A percentile compares a stretch with the other conserved stretches of the same genome.
Evolutionary conservation across 2,888 invertebrate genomes (phyloP).

Genomic region (Prenolepis imparis): DNA sequence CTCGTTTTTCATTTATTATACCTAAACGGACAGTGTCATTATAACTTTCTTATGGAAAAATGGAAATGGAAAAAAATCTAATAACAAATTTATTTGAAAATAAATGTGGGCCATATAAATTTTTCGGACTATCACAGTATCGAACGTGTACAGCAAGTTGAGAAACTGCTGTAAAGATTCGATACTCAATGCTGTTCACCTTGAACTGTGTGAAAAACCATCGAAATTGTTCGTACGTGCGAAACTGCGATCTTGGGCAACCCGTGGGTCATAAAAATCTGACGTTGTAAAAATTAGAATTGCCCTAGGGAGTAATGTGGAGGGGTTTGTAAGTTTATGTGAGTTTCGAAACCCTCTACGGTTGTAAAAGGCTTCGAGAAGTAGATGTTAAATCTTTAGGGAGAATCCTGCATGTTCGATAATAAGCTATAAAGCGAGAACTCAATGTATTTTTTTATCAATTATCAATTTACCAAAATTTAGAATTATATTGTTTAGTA

Average conservation of each 20-base stretch:
- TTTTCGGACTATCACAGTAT: constrained; percentile 28
- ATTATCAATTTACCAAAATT: constrained; percentile 1
- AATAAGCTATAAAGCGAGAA: constrained; percentile 50
- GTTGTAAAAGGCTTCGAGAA: constrained; percentile 55
- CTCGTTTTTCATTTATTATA: background rate
- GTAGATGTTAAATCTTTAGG: constrained; percentile 61
- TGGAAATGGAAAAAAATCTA: constrained; percentile 9
- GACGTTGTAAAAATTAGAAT: constrained; percentile 71
- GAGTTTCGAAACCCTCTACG: constrained; percentile 58
- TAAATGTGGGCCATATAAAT: constrained; percentile 37
- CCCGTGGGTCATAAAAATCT: constrained; percentile 68
- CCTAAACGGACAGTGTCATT: background rate
- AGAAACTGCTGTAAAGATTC: constrained; percentile 43
- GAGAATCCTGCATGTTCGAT: constrained; percentile 39
- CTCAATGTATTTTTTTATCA: background rate
- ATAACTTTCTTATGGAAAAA: background rate
- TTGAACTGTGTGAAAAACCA: constrained; percentile 10
- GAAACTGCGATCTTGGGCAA: constrained; percentile 53
- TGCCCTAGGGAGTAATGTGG: constrained; percentile 61
- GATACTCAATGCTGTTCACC: background rate
- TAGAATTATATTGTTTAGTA: background rate
- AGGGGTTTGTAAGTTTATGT: constrained; percentile 62
- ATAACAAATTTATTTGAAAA: constrained; percentile 31
- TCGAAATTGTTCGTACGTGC: constrained; percentile 47
- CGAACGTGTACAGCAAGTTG: constrained; percentile 37